Evolutionary conservation across 92 coral and sea anemone genomes (phyloP).

Genomic region (Zoanthus solanderi): DNA sequence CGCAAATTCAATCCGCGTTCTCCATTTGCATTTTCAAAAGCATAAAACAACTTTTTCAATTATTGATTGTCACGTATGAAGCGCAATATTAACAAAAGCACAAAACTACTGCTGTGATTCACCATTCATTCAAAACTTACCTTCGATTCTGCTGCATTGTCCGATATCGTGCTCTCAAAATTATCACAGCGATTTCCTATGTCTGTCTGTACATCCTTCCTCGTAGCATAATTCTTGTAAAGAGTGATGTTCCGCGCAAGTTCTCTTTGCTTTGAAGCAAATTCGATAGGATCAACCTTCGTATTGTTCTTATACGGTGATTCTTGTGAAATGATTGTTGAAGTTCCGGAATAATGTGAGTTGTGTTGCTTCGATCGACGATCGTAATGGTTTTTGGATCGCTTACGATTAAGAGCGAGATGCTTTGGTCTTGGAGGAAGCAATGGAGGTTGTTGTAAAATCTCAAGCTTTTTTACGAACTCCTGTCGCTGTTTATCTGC

Average conservation of each 20-base stretch:
- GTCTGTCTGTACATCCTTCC: conserved; percentile 42
- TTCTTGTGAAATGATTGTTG: conserved; percentile 38
- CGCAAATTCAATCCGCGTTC: conserved; percentile 8
- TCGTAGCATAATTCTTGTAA: conserved; percentile 32
- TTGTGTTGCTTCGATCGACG: conserved; percentile 47
- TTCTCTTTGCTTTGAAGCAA: conserved; percentile 90
- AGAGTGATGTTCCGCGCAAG: conserved; percentile 73
- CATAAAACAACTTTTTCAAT: conserved; percentile 13
- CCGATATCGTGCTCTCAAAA: conserved; percentile 40
- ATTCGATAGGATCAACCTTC: conserved; percentile 73
- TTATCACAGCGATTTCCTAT: conserved; percentile 43
- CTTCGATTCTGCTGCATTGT: neutral
- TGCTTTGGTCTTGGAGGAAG: conserved; percentile 88
- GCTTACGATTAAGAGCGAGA: conserved; percentile 49
- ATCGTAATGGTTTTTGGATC: conserved; percentile 55
- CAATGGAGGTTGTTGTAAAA: conserved; percentile 81
- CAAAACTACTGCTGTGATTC: conserved; percentile 32
- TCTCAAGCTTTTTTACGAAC: conserved; percentile 83
- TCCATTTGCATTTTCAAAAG: neutral
- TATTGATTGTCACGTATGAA: conserved; percentile 43
- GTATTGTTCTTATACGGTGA: conserved; percentile 68
- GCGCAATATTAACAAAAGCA: conserved; percentile 21
- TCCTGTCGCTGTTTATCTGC: conserved; percentile 95
- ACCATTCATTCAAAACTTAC: neutral
- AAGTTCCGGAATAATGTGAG: conserved; percentile 74